Evolutionary conservation across 2,797 vertebrate genomes (phyloP), one percentile per base, ranked within the genome.

Genomic region (Austrolebias charrua): DNA sequence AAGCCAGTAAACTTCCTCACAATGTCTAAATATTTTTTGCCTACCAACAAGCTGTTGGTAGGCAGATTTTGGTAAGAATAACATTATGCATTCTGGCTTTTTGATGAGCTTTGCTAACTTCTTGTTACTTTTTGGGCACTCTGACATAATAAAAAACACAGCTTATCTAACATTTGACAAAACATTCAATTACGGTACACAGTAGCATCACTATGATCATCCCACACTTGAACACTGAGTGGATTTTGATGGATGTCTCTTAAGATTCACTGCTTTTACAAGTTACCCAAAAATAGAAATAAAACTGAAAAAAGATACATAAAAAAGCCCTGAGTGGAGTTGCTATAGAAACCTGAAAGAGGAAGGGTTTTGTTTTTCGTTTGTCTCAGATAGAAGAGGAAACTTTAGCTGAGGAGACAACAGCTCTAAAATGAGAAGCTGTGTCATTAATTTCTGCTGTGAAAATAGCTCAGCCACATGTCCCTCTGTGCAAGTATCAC

Each of bases 191-290:
- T 20, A 42, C 33, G n/a, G n/a, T n/a, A n/a, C n/a, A n/a, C 56
- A 24, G 70, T 69, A 60, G 63, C 66, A 18, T 47, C 38, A 55
- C 6, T 35, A 10, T 48, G 55, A 44, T 46, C 38, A 38, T 52
- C 57, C 43, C 60, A 64, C 49, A 73, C 18, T 55, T 44, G 57
- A 59, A 68, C 64, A 45, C 58, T 29, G 48, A 52, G 31, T 70
- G 44, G 66, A 76, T 65, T 60, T 67, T 80, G 16, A 79, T 73
- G 73, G 60, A 70, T 60, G 67, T 80, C 74, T 79, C 53, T 61
- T 57, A 58, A 76, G 76, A 85, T 75, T 76, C 35, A 8, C 35
- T 38, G 35, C 35, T 38, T 33, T 10, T 38, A 9, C 8, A 6
- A 8, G 8, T n/a, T n/a, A n/a, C n/a, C n/a, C n/a, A n/a, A n/a